Evolutionary conservation across 2,888 invertebrate species (phyloP), one percentile per base, ranked within the genome.

Genomic region (Gymnosoma rotundatum): DNA sequence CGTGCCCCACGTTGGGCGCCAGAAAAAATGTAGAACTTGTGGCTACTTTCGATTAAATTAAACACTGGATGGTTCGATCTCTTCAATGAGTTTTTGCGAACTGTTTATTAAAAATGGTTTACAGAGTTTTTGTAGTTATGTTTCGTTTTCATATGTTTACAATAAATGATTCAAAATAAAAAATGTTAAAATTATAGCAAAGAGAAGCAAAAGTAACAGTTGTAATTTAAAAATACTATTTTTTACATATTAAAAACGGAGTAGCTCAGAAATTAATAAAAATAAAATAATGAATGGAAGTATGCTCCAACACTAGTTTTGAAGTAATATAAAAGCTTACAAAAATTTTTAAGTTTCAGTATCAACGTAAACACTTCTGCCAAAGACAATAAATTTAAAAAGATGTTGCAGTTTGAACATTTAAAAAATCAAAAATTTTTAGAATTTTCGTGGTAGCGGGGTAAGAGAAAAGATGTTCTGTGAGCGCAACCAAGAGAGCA

Each of bases 281-380:
- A 60, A 8, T 10, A 10, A 42, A 42, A 7, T 38, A 42, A 61
- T 38, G 6, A 61, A 20, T 61, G 38, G 10, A 61, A 42, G 20
- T 38, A 20, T 20, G 61, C 38, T 42, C 12, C 38, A 61, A 61
- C 61, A 61, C n/a, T n/a, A n/a, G n/a, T n/a, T n/a, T n/a, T n/a
- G n/a, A n/a, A n/a, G n/a, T n/a, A n/a, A n/a, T n/a, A n/a, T n/a
- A n/a, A n/a, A n/a, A n/a, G n/a, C n/a, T n/a, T n/a, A n/a, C n/a
- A n/a, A n/a, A n/a, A n/a, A n/a, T n/a, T n/a, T n/a, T n/a, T n/a
- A n/a, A n/a, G n/a, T n/a, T n/a, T n/a, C n/a, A n/a, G n/a, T n/a
- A n/a, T n/a, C n/a, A n/a, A n/a, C n/a, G n/a, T n/a, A n/a, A n/a
- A n/a, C n/a, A n/a, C n/a, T n/a, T n/a, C n/a, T n/a, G n/a, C n/a